Base-by-base conservation (phyloP, 1,140 invertebrate species). In the Mylabris phalerata region DNA sequence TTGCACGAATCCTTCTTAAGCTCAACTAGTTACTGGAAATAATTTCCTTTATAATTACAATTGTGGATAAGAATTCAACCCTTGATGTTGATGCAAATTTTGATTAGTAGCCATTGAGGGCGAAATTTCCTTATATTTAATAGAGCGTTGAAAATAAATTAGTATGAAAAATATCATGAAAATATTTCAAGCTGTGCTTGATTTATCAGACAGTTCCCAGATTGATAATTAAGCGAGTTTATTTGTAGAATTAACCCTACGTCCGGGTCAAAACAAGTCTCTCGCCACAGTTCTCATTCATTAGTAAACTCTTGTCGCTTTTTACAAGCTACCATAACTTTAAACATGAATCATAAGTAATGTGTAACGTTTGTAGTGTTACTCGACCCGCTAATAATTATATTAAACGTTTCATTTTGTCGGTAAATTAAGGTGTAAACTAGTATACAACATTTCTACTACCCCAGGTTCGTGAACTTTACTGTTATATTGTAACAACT, bases 281-380 rank as follows among this genome's bases (percentile, higher is more conserved):
- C 50, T 51, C 58, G 46, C 58, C 51, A 41, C 51, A 60, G 50
- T 59, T 59, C 49, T 59, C 57, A 59, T 59, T 59, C 57, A 59
- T 59, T 59, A 59, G 47, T 52, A 52, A 32, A 52, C 57, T 59
- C 57, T 59, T 51, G 50, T 59, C 50, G 57, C 50, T 59, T 59
- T 59, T 59, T 59, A 50, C 50, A 52, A 32, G 57, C 48, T 46
- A 44, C 32, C 32, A 32, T 50, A 59, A 59, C 57, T 59, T 59
- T 59, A 50, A 60, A 60, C 58, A 60, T 60, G 58, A 60, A 60
- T 54, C 50, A 55, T 55, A 60, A 55, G 58, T 60, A 55, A 55
- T 45, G 58, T 52, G 46, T 52, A 60, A 48, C 57, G 48, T 59
- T 43, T 44, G 49, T 49, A 50, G 49, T 59, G 57, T 50, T 50